These are phyloP conservation scores for Hydra vulgaris DNA, from an alignment of 30 jellyfish, hydroid and myxozoan genomes.

Conservation along the genomic window DNA sequence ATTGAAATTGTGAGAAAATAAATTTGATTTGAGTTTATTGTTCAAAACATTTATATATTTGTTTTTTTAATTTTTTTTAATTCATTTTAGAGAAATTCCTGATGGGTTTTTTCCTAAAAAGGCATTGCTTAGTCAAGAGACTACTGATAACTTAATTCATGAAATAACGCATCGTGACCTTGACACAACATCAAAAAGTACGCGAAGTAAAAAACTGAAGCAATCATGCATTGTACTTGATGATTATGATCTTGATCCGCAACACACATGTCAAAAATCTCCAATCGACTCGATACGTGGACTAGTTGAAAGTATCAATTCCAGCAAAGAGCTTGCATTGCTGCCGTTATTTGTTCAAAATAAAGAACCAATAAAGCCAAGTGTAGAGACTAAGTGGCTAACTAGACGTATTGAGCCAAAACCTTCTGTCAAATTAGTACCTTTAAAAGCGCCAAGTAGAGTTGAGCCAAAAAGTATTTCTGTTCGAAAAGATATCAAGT, in stretches of 20 bases:
- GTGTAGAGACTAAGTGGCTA: neutral
- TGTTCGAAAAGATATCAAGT: neutral
- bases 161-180: constrained; percentile 20
- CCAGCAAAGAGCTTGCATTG: constrained; percentile 1
- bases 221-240: constrained; percentile 11
- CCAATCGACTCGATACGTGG: constrained; percentile 40
- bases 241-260: neutral
- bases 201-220: constrained; percentile 23
- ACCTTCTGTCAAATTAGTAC: neutral
- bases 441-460: neutral
- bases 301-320: constrained; percentile 33
- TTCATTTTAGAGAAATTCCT: constrained; percentile 17
- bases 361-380: neutral
- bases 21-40: too few relatives aligned
- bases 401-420: neutral
- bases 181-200: constrained; percentile 15
- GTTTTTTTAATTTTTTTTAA: neutral
- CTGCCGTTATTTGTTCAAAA: neutral
- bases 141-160: constrained; percentile 5
- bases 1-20: too few relatives aligned
- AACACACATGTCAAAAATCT: constrained; percentile 16
- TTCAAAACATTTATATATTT: neutral
- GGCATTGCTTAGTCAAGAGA: constrained; percentile 10
- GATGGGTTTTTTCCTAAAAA: neutral
- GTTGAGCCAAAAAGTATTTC: neutral